phyloP scores from a whole-genome alignment of 2,888 invertebrate genomes.

The Aleiodes leptofemur region DNA sequence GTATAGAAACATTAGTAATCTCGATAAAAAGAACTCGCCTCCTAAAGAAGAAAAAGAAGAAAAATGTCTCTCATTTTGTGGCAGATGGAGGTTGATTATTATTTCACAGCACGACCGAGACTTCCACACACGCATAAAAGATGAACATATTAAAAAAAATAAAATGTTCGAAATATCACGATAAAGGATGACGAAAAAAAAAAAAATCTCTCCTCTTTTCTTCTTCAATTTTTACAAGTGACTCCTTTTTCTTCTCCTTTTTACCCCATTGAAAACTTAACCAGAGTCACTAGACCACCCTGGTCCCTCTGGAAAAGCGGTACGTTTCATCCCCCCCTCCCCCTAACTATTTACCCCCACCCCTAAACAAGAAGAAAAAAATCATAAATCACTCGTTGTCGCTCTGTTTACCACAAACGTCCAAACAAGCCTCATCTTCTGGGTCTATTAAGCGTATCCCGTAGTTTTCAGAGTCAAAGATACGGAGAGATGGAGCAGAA shows the following conservation, averaged over 20 bases:
- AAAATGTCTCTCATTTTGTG: neutral
- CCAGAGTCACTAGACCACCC: constrained; percentile 55
- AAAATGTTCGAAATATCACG: neutral
- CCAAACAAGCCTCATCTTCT: constrained; percentile 71
- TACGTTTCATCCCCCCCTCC: constrained; percentile 66
- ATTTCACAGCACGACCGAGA: constrained; percentile 7
- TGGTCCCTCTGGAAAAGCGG: constrained; percentile 58
- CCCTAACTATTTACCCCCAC: constrained; percentile 40
- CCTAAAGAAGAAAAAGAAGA: neutral
- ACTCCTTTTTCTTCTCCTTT: neutral
- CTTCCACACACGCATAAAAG: neutral
- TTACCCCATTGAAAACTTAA: neutral
- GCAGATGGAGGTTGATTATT: constrained; percentile 10
- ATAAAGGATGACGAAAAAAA: no score
- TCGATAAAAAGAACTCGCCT: neutral
- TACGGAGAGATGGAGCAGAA: constrained; percentile 50
- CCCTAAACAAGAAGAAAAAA: neutral
- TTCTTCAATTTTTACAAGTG: constrained; percentile 11
- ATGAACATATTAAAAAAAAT: neutral
- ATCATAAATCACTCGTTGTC: constrained; percentile 74
- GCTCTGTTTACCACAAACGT: constrained; percentile 75
- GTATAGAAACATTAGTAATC: neutral
- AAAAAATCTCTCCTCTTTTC: neutral
- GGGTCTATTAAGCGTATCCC: constrained; percentile 71
- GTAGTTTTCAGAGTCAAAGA: constrained; percentile 63